Evolutionary conservation across 2,113 vertebrate species (phyloP).

Genomic region (Scopus umbretta): DNA sequence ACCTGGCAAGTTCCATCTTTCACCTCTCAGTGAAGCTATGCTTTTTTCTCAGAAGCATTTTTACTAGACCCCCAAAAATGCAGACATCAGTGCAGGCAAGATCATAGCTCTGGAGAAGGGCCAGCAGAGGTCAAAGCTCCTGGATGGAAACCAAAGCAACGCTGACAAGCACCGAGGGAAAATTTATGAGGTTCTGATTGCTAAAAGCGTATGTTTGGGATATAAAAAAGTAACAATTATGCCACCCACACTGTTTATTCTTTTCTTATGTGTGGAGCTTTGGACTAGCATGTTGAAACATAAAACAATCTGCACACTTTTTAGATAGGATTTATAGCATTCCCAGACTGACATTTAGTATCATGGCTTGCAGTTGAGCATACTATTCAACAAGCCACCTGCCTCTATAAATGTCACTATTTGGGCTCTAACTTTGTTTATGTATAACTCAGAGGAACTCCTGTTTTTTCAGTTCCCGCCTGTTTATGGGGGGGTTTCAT

Average conservation of each 20-base stretch:
- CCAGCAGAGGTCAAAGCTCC: slow-evolving; percentile 39
- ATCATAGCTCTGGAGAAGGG: slow-evolving; percentile 21
- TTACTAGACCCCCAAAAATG: background rate
- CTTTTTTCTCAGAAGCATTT: background rate
- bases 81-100: background rate
- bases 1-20: background rate
- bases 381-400: background rate
- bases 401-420: background rate
- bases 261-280: background rate
- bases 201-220: slow-evolving; percentile 9
- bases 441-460: background rate
- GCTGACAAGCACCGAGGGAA: background rate
- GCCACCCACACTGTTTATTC: slow-evolving; percentile 45
- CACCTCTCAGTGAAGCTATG: background rate
- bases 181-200: slow-evolving; percentile 44
- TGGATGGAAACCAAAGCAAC: background rate
- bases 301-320: slow-evolving; percentile 2
- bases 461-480: background rate
- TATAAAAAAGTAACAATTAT: slow-evolving; percentile 19
- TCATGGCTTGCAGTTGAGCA: background rate
- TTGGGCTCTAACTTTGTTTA: background rate
- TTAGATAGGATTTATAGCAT: background rate
- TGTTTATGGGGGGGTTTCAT: background rate
- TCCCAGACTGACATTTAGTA: background rate
- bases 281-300: background rate